phyloP scores from a whole-genome alignment of 1,140 invertebrate genomes.

The Bombus turneri region DNA sequence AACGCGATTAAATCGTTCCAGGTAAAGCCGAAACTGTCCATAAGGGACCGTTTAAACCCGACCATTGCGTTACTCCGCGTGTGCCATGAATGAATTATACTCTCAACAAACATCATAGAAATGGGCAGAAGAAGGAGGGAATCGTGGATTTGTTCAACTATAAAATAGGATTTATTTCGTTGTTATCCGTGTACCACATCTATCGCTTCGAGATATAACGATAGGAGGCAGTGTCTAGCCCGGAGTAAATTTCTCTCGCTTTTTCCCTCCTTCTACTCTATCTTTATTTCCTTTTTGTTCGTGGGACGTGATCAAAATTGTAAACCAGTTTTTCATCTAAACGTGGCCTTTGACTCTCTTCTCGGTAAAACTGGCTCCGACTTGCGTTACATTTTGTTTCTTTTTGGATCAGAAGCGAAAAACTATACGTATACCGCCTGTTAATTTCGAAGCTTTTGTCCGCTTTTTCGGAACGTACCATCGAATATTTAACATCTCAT shows the following conservation, averaged over 20 bases:
- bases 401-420: background rate
- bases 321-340: slow-evolving; percentile 47
- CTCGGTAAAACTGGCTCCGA: slow-evolving; percentile 26
- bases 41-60: slow-evolving; percentile 31
- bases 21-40: slow-evolving; percentile 20
- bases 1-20: slow-evolving; percentile 34
- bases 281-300: background rate
- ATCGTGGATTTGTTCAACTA: slow-evolving; percentile 26
- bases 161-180: slow-evolving; percentile 36
- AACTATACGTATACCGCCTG: background rate
- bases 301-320: slow-evolving; percentile 45
- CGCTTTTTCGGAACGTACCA: background rate
- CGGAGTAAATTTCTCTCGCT: slow-evolving; percentile 24
- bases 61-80: slow-evolving; percentile 21
- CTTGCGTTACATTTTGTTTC: slow-evolving; percentile 4
- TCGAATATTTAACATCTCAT: too few species aligned
- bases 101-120: background rate
- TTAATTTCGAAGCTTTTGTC: background rate
- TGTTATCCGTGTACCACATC: slow-evolving; percentile 29
- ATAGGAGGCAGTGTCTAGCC: slow-evolving; percentile 20
- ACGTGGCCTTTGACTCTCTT: slow-evolving; percentile 45
- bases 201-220: slow-evolving; percentile 40
- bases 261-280: background rate
- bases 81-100: slow-evolving; percentile 33
- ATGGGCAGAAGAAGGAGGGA: background rate